Conservation (phyloP, 2,888 invertebrate species). For the Acleris cristana region DNA sequence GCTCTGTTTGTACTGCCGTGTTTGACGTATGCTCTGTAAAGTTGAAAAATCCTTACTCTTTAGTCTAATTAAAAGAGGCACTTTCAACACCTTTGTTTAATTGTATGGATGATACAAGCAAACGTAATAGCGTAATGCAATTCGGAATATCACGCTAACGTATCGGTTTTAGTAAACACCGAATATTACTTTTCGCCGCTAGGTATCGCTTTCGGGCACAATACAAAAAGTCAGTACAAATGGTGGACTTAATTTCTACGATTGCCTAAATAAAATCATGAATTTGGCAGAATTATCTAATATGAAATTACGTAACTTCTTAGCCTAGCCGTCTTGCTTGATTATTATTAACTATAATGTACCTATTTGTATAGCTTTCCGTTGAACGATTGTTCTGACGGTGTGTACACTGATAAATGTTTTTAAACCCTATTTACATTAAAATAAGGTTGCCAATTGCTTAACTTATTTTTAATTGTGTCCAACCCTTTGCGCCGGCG, state of each 20-base stretch:
- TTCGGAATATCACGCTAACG: no score
- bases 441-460: not conserved
- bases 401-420: not conserved
- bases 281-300: not conserved
- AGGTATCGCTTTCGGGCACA: no score
- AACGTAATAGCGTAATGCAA: no score
- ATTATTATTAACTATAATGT: conserved; percentile 6
- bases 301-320: not conserved
- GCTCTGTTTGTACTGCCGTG: conserved; percentile 56
- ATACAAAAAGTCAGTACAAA: no score
- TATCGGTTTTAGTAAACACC: no score
- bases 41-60: conserved; percentile 10
- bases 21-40: conserved; percentile 27
- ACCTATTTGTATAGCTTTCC: not conserved
- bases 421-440: not conserved
- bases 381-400: not conserved
- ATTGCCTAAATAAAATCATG: no score
- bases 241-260: no score
- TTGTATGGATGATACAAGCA: no score
- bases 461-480: conserved; percentile 39
- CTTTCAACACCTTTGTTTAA: not conserved
- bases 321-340: not conserved
- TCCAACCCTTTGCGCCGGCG: conserved; percentile 40
- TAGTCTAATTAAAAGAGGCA: conserved; percentile 5
- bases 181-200: no score